These are phyloP conservation scores for Euzophera pinguis DNA, from an alignment of 2,888 invertebrate genomes.

Conservation along the genomic window DNA sequence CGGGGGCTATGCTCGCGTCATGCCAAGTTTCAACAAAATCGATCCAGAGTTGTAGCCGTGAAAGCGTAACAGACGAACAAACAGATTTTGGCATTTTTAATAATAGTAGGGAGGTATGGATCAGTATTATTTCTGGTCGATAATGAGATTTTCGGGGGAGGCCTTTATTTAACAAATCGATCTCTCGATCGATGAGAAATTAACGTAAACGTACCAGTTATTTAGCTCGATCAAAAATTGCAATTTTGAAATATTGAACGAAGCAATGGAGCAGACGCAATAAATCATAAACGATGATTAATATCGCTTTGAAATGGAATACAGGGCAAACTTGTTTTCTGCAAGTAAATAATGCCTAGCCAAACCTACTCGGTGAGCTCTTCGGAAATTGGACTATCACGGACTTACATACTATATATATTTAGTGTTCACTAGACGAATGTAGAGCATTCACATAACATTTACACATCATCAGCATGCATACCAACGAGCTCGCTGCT, in stretches of 20 bases:
- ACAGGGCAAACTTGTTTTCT: slow-evolving; percentile 3
- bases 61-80: too few relatives aligned
- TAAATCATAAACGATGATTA: slow-evolving; percentile 4
- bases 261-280: not conserved
- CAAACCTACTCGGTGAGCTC: slow-evolving; percentile 3
- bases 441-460: slow-evolving; percentile 19
- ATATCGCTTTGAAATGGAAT: not conserved
- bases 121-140: too few relatives aligned
- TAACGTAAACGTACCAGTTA: too few relatives aligned
- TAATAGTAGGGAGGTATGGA: too few relatives aligned
- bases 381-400: slow-evolving; percentile 16
- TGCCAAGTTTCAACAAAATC: too few relatives aligned
- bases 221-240: not conserved
- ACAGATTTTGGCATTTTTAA: too few relatives aligned
- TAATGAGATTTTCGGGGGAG: too few relatives aligned
- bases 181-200: too few relatives aligned
- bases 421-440: slow-evolving; percentile 3
- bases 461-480: slow-evolving; percentile 23
- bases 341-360: slow-evolving; percentile 6
- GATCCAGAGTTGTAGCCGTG: too few relatives aligned
- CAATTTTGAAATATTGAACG: not conserved
- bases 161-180: too few relatives aligned
- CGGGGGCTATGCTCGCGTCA: too few relatives aligned
- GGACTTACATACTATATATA: not conserved
- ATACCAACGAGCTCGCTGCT: slow-evolving; percentile 22